These are phyloP conservation scores for Psittacula derbiana DNA, from an alignment of 2,797 vertebrate species.

Conservation along the genomic window DNA sequence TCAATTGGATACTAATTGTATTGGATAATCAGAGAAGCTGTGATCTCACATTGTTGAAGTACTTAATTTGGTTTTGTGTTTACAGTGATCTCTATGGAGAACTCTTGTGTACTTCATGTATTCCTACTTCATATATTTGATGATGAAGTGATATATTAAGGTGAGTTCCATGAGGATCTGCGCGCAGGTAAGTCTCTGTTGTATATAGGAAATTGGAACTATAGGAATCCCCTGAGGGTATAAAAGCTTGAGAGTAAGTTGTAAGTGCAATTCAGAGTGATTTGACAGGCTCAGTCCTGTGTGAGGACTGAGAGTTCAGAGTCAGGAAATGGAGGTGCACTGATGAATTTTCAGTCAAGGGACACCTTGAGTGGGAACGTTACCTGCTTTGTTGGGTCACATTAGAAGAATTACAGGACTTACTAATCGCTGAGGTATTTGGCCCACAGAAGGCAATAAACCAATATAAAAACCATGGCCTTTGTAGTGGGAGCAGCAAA, in stretches of 20 bases:
- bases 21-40: background rate
- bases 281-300: background rate
- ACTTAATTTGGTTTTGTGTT: background rate
- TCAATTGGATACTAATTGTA: background rate
- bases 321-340: background rate
- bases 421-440: constrained; percentile 29
- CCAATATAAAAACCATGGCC: constrained; percentile 31
- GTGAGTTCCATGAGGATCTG: background rate
- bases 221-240: background rate
- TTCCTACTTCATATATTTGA: background rate
- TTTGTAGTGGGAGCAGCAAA: constrained; percentile 18
- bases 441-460: constrained; percentile 31
- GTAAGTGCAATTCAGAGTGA: background rate
- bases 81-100: background rate
- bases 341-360: constrained; percentile 6
- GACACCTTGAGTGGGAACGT: background rate
- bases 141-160: background rate
- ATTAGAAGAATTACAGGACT: constrained; percentile 23
- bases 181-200: background rate
- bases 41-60: background rate
- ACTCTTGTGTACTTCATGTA: background rate
- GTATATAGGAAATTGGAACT: background rate
- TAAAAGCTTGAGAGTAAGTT: background rate
- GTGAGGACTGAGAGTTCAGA: background rate
- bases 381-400: constrained; percentile 6